Evolutionary conservation across 1,140 invertebrate species (phyloP).

Genomic region (Tetragonula clypearis): DNA sequence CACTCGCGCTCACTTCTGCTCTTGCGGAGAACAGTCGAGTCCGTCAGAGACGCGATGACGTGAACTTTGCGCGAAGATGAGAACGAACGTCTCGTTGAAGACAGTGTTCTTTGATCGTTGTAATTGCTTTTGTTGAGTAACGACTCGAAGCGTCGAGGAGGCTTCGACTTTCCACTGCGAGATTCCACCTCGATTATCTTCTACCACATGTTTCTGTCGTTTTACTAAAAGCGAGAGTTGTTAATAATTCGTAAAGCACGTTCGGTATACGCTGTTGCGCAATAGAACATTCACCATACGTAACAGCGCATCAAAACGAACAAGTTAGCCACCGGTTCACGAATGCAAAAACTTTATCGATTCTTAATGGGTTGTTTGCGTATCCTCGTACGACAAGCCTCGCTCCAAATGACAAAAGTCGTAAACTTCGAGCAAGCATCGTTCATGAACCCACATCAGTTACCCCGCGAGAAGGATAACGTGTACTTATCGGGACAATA

Average conservation of each 20-base stretch:
- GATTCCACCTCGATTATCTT: not conserved
- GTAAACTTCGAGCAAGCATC: slow-evolving; percentile 12
- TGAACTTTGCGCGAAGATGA: not conserved
- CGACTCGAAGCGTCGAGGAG: not conserved
- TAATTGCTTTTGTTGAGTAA: slow-evolving; percentile 7
- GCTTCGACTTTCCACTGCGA: not conserved
- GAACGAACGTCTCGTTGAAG: not conserved
- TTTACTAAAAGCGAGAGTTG: not conserved
- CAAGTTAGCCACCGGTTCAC: too few relatives aligned
- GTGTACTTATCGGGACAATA: slow-evolving; percentile 13
- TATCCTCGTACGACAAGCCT: not conserved
- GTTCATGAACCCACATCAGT: not conserved
- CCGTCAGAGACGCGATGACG: not conserved
- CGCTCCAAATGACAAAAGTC: slow-evolving; percentile 27
- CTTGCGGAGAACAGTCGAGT: not conserved
- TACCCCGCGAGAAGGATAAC: not conserved
- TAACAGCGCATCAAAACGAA: not conserved
- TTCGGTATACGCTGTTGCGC: not conserved
- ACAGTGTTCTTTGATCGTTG: not conserved
- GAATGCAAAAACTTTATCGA: slow-evolving; percentile 14
- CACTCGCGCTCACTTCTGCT: not conserved
- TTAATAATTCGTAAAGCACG: not conserved
- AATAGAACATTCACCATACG: not conserved
- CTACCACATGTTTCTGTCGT: not conserved
- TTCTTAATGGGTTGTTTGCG: slow-evolving; percentile 26